These are phyloP conservation scores for Tetrao urogallus DNA, from an alignment of 2,113 vertebrate genomes.

Conservation along the genomic window DNA sequence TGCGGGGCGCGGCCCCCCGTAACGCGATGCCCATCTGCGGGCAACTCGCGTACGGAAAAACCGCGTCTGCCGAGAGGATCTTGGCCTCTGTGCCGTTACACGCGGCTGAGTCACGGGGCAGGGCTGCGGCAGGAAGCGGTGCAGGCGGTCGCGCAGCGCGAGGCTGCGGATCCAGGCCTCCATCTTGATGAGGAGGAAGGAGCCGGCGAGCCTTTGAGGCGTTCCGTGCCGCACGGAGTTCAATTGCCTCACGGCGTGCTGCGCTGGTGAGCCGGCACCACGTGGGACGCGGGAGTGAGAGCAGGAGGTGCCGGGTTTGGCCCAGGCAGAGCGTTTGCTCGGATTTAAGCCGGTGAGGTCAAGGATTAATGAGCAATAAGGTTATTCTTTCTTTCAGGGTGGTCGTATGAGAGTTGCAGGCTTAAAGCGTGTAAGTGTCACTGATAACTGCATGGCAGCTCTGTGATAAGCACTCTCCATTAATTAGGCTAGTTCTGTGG, in stretches of 20 bases:
- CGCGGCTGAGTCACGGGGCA: constrained; percentile 73
- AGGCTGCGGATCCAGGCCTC: background rate
- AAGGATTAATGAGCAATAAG: background rate
- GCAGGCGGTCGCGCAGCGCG: constrained; percentile 10
- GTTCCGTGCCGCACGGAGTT: background rate
- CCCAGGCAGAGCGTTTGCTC: background rate
- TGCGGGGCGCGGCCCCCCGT: background rate
- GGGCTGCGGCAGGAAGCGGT: constrained; percentile 19
- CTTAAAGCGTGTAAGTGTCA: background rate
- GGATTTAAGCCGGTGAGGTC: background rate
- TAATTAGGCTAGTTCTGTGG: background rate
- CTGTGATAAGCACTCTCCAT: background rate
- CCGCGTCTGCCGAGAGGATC: background rate
- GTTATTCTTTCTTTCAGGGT: background rate
- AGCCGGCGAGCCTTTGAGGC: background rate
- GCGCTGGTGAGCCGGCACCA: background rate
- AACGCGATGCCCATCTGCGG: background rate
- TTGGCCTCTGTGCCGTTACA: background rate
- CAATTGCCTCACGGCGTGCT: background rate
- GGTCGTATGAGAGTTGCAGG: background rate
- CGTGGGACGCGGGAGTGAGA: rapidly evolving
- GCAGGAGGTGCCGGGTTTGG: background rate
- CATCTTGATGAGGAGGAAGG: background rate
- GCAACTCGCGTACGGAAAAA: rapidly evolving
- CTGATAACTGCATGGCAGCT: background rate